phyloP scores from a whole-genome alignment of 2,797 vertebrate genomes.

The Phoxinus dragarum region DNA sequence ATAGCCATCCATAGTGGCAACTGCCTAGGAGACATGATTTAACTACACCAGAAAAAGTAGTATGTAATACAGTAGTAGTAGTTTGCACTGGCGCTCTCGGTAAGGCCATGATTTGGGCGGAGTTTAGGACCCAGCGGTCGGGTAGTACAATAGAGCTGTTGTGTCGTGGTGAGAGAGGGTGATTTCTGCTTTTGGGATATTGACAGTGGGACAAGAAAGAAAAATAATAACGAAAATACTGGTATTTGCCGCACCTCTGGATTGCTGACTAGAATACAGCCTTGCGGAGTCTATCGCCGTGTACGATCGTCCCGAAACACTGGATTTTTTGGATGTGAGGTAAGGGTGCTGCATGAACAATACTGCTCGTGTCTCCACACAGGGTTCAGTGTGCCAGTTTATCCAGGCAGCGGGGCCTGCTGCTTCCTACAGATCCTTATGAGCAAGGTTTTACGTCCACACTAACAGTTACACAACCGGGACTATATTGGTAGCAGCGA shows the following conservation, averaged over 20 bases:
- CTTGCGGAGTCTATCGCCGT: constrained; percentile 16
- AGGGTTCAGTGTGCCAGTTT: constrained; percentile 66
- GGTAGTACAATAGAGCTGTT: constrained; percentile 94
- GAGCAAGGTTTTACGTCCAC: background rate
- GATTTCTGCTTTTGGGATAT: constrained; percentile 69
- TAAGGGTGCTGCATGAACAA: constrained; percentile 75
- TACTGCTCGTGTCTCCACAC: constrained; percentile 72
- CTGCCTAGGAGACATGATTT: background rate
- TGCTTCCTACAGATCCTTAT: constrained; percentile 41
- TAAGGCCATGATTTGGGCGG: constrained; percentile 74
- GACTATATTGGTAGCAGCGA: background rate
- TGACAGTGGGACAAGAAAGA: constrained; percentile 67
- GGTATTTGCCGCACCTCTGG: background rate
- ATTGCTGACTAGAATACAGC: background rate
- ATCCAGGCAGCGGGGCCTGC: constrained; percentile 75
- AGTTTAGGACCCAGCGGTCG: constrained; percentile 84
- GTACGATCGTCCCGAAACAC: constrained; percentile 47
- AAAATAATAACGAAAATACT: constrained; percentile 38
- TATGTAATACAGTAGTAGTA: background rate
- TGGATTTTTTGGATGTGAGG: constrained; percentile 67
- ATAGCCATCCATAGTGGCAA: background rate
- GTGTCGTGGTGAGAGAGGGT: constrained; percentile 77
- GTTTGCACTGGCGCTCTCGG: constrained; percentile 7
- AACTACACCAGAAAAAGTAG: background rate
- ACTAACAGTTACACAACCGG: background rate